Conservation (phyloP, 1,140 invertebrate species). For the Littorina saxatilis region DNA sequence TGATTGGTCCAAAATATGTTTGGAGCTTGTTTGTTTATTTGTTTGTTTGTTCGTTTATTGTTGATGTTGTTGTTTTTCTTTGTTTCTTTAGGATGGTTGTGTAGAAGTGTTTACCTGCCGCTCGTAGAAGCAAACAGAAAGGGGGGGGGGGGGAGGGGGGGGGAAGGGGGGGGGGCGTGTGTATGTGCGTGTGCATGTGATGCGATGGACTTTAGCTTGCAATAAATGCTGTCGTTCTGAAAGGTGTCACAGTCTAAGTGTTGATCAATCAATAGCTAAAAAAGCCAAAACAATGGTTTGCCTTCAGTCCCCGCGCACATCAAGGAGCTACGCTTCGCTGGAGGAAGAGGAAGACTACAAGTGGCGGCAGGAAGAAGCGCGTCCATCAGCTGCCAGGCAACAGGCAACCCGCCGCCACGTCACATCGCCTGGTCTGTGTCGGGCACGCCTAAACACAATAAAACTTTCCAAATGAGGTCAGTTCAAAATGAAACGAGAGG, state of each 20-base stretch:
- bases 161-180: too few species aligned
- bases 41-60: background rate
- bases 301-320: background rate
- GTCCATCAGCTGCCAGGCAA: slow-evolving; percentile 16
- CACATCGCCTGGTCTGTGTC: slow-evolving; percentile 10
- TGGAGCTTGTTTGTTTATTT: background rate
- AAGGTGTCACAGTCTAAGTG: too few species aligned
- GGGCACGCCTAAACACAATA: background rate
- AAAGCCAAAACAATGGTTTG: too few species aligned
- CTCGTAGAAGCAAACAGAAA: too few species aligned
- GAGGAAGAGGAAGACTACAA: background rate
- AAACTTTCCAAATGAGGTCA: slow-evolving; percentile 17
- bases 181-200: too few species aligned
- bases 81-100: too few species aligned
- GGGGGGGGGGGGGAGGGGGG: too few species aligned
- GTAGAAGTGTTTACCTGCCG: too few species aligned
- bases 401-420: slow-evolving; percentile 6
- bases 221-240: too few species aligned
- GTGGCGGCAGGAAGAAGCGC: background rate
- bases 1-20: background rate
- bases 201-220: too few species aligned
- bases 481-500: background rate
- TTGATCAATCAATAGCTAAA: too few species aligned
- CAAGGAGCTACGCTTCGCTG: background rate
- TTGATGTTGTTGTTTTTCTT: background rate